Percentiles rank a stretch among this genome's conserved stretches.
These are phyloP conservation scores for Eilema depressum DNA, from an alignment of 2,888 invertebrate genomes.

Conservation along the genomic window DNA sequence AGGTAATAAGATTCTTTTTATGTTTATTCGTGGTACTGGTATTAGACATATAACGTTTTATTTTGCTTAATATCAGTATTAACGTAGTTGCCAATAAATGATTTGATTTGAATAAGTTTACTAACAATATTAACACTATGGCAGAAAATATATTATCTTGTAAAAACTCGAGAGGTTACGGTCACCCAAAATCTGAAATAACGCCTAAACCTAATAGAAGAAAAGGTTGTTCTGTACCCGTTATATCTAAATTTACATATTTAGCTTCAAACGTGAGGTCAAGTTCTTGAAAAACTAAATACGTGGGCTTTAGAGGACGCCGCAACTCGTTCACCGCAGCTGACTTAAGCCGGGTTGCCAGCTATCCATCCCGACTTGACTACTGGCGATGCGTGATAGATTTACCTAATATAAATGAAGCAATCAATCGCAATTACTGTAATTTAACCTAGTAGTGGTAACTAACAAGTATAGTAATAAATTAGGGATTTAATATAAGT, in stretches of 20 bases:
- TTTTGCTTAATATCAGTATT: neutral
- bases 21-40: slow-evolving; percentile 12
- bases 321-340: slow-evolving; percentile 33
- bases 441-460: neutral
- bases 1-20: slow-evolving; percentile 13
- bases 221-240: slow-evolving; percentile 41
- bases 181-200: neutral
- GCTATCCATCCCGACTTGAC: slow-evolving; percentile 40
- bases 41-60: slow-evolving; percentile 3
- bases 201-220: neutral
- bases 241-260: slow-evolving; percentile 48
- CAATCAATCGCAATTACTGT: slow-evolving; percentile 27
- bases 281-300: slow-evolving; percentile 48
- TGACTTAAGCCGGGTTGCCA: slow-evolving; percentile 45
- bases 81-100: neutral
- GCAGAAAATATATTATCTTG: neutral
- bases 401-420: slow-evolving; percentile 40
- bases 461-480: slow-evolving; percentile 26
- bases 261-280: slow-evolving; percentile 45
- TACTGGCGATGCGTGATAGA: slow-evolving; percentile 38
- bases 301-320: slow-evolving; percentile 38
- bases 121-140: too few relatives aligned
- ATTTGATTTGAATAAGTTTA: too few relatives aligned
- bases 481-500: neutral
- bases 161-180: neutral